phyloP scores from a whole-genome alignment of 2,797 vertebrate genomes.

The Acrocephalus scirpaceus region DNA sequence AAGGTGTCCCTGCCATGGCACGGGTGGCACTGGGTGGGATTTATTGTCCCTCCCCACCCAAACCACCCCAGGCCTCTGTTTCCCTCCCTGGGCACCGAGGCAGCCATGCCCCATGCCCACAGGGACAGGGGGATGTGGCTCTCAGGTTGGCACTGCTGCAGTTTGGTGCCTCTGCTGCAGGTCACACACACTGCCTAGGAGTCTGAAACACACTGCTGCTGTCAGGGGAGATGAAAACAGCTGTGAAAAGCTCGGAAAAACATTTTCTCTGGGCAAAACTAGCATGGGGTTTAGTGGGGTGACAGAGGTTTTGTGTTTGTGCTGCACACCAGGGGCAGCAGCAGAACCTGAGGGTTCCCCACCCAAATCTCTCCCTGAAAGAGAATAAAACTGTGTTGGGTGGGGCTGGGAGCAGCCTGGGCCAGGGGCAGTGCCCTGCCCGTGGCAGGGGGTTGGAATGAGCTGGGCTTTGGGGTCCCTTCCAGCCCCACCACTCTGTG shows the following conservation, averaged over 20 bases:
- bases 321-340: fast-evolving
- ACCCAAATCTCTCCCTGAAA: fast-evolving
- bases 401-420: background rate
- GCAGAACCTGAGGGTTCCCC: background rate
- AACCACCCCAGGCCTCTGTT: fast-evolving
- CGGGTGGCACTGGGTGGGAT: fast-evolving
- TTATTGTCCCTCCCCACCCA: no score
- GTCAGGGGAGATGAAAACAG: slow-evolving; percentile 9
- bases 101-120: background rate
- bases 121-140: background rate
- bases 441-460: fast-evolving
- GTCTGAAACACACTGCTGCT: background rate
- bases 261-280: background rate
- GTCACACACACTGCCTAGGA: background rate
- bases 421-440: background rate
- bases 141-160: background rate
- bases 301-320: background rate
- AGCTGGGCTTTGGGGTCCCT: no score
- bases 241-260: background rate
- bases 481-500: background rate
- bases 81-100: fast-evolving
- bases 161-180: background rate
- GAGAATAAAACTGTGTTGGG: background rate
- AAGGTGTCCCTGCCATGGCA: background rate
- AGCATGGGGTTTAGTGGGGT: background rate